Conservation (phyloP, 1,140 invertebrate genomes). For the Dreissena rostriformis region DNA sequence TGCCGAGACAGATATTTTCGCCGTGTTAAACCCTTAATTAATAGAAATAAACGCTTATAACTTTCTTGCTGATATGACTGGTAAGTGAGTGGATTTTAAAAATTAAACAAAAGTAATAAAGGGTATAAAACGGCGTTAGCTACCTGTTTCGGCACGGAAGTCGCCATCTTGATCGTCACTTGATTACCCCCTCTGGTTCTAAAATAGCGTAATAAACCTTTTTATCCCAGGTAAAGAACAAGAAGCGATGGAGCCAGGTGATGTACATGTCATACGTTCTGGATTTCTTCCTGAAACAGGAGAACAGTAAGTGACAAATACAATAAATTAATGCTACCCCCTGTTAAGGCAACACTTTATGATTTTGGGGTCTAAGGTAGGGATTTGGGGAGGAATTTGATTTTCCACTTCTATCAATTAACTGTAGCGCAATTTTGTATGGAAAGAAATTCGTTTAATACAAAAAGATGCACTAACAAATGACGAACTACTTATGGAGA, state of each 20-base stretch:
- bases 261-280: conserved; percentile 79
- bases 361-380: not conserved
- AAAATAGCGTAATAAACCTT: not conserved
- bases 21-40: too few species aligned
- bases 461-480: not conserved
- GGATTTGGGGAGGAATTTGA: not conserved
- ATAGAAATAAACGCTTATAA: too few species aligned
- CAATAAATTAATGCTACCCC: not conserved
- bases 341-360: not conserved
- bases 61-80: too few species aligned
- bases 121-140: too few species aligned
- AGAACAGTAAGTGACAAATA: conserved; percentile 5
- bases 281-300: conserved; percentile 69
- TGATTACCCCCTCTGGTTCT: too few species aligned
- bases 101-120: not conserved
- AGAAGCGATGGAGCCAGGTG: conserved; percentile 78
- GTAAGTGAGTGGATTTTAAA: too few species aligned
- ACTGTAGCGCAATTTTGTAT: not conserved
- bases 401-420: not conserved
- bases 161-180: too few species aligned
- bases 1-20: too few species aligned
- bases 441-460: not conserved
- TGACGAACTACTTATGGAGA: not conserved
- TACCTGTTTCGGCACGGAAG: too few species aligned
- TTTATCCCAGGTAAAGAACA: conserved; percentile 74